Evolutionary conservation across 2,888 invertebrate genomes (phyloP), one percentile per base, ranked within the genome.

Genomic region (Plebejus argus): DNA sequence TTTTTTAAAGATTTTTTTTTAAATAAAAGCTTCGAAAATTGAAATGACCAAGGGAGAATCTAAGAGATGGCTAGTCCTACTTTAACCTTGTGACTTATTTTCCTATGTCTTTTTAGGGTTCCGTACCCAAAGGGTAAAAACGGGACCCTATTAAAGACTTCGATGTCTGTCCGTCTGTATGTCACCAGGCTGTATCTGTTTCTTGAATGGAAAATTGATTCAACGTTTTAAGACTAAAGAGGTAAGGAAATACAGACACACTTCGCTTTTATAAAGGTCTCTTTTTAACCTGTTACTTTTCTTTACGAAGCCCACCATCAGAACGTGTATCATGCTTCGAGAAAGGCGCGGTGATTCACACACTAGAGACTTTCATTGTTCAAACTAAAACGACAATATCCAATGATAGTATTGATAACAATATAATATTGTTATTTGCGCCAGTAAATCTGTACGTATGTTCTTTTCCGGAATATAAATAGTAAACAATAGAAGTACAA

Each of bases 311-410:
- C 53, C 53, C 18, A 53, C 18, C 53, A 58, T 58, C n/a, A 20
- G 58, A 58, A 58, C 20, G 58, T 58, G 58, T 7, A 58, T 58
- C 58, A 58, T 20, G 20, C 1, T 1, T 1, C 20, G 58, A 58
- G 58, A 58, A 58, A 58, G 58, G 58, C 20, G 20, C 53, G 8
- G 58, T 20, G 58, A 58, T 58, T 58, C 58, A 71, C 20, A 71
- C 18, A 18, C 39, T n/a, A 2, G 33, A 71, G 71, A 71, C 35
- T 18, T 71, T 71, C 71, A 39, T 58, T 20, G 53, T 53, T 53
- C 53, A 53, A 53, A 53, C 53, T 53, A 45, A 10, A 45, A 20
- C 58, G n/a, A 58, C 58, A 49, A 35, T 39, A 39, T 53, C 53
- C 45, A 45, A 39, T 45, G 15, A 6, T 20, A 20, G 45, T 18